Evolutionary conservation across 1,140 invertebrate species (phyloP).

Genomic region (Bombus waltoni): DNA sequence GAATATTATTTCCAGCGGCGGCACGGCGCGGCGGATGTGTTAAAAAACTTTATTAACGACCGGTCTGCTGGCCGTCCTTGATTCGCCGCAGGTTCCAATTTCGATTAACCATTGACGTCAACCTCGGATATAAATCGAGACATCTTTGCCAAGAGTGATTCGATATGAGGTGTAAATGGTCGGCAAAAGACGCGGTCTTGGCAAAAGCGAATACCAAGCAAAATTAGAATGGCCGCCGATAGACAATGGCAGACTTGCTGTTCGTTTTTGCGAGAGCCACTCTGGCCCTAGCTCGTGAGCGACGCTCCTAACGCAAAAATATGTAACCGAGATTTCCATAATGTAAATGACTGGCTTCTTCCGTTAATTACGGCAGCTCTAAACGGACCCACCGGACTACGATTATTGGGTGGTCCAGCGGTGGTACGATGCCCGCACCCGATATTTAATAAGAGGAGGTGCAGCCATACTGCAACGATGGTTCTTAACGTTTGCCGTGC

Average conservation of each 20-base stretch:
- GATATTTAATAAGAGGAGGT: slow-evolving; percentile 69
- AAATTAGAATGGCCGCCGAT: not conserved
- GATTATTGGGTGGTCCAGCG: slow-evolving; percentile 63
- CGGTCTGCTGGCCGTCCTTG: not conserved
- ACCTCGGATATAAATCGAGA: not conserved
- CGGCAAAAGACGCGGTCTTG: not conserved
- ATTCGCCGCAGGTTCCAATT: not conserved
- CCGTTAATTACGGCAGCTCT: not conserved
- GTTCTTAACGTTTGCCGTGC: slow-evolving; percentile 32
- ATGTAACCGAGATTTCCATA: slow-evolving; percentile 40
- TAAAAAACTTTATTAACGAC: not conserved
- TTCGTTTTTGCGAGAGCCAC: not conserved
- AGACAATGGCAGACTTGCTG: too few relatives aligned
- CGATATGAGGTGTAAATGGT: not conserved
- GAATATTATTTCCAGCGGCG: not conserved
- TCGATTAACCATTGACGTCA: not conserved
- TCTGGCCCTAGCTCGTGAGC: not conserved
- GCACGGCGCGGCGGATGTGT: not conserved
- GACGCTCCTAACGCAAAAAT: not conserved
- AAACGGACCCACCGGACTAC: slow-evolving; percentile 30
- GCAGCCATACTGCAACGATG: slow-evolving; percentile 50
- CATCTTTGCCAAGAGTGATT: not conserved
- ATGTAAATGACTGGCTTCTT: slow-evolving; percentile 35
- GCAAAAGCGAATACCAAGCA: not conserved
- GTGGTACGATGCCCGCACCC: not conserved